These are phyloP conservation scores for Drosophila sturtevanti DNA, from an alignment of 1,140 invertebrate species.

Conservation along the genomic window DNA sequence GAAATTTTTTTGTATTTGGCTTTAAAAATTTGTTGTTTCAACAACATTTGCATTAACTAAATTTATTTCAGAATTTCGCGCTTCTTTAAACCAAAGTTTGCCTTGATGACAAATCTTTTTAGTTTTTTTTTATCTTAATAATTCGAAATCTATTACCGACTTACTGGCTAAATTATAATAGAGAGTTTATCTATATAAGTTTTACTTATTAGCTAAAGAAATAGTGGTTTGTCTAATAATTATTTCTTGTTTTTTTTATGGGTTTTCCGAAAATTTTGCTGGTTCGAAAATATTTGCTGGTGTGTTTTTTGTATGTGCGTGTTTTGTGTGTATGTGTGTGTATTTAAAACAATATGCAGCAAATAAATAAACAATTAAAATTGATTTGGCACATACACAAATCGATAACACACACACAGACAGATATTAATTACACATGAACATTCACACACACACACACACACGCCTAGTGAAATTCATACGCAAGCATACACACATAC, in stretches of 20 bases:
- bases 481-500: constrained; percentile 24
- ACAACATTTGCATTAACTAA: constrained; percentile 65
- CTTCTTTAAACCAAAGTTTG: constrained; percentile 56
- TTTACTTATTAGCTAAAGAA: constrained; percentile 28
- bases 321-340: not conserved
- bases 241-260: constrained; percentile 6
- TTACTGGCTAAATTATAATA: constrained; percentile 31
- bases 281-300: constrained; percentile 54
- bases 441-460: constrained; percentile 20
- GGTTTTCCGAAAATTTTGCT: constrained; percentile 19
- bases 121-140: constrained; percentile 34
- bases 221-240: constrained; percentile 1
- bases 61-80: constrained; percentile 79
- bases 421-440: constrained; percentile 24
- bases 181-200: constrained; percentile 5
- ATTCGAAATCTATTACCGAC: constrained; percentile 40
- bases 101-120: constrained; percentile 36
- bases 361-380: constrained; percentile 76
- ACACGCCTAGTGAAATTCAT: not conserved
- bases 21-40: constrained; percentile 56
- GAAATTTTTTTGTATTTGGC: constrained; percentile 31
- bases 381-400: constrained; percentile 48
- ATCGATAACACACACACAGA: constrained; percentile 38
- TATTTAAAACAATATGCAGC: constrained; percentile 62
- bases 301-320: not conserved